These are phyloP conservation scores for Poecilobothrus nobilitatus DNA, from an alignment of 2,888 invertebrate genomes.

Conservation along the genomic window DNA sequence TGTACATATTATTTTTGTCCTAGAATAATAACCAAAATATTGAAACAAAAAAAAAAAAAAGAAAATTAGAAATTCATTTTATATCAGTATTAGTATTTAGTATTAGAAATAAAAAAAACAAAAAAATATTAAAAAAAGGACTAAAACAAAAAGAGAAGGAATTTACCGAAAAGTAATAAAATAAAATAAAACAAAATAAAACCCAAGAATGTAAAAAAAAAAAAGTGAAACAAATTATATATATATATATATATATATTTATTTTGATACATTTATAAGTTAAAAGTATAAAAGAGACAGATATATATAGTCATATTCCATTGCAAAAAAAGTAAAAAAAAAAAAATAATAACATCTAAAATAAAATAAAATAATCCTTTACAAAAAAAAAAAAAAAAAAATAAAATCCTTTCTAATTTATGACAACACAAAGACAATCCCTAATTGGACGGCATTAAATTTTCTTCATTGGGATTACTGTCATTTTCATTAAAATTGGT, in stretches of 20 bases:
- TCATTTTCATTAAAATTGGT: conserved; percentile 7
- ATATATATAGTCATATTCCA: conserved; percentile 5
- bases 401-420: conserved; percentile 14
- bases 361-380: conserved; percentile 9
- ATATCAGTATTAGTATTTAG: no score
- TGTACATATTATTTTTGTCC: no score
- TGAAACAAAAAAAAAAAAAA: no score
- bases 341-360: not conserved
- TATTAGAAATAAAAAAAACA: no score
- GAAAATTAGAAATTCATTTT: no score
- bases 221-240: no score
- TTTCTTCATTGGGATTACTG: conserved; percentile 13
- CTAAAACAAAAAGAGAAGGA: no score
- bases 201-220: not conserved
- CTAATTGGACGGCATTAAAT: conserved; percentile 15
- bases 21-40: no score
- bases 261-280: no score
- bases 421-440: conserved; percentile 13
- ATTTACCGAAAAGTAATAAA: not conserved
- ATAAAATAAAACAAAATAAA: not conserved
- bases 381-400: not conserved
- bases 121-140: no score
- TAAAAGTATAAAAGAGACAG: no score
- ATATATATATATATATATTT: no score
- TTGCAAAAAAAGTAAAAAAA: not conserved